Evolutionary conservation across 2,113 vertebrate genomes (phyloP).

Genomic region (Miniopterus natalensis): DNA sequence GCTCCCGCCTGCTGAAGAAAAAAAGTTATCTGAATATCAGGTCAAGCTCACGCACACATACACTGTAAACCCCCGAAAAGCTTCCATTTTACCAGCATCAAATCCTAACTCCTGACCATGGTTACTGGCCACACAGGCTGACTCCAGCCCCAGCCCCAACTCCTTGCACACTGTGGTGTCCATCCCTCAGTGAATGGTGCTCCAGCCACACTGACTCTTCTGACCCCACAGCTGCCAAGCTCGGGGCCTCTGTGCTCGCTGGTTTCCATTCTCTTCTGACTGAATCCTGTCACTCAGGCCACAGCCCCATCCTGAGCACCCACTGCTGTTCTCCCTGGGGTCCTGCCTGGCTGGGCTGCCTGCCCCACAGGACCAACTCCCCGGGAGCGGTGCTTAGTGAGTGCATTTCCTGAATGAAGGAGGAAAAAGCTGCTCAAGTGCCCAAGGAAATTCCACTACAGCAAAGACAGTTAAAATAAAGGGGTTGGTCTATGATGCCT

Average conservation of each 20-base stretch:
- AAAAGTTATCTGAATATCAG: conserved; percentile 35
- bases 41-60: too few species aligned
- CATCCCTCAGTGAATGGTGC: too few species aligned
- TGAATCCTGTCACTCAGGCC: background rate
- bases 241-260: background rate
- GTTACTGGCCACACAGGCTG: fast-evolving
- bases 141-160: background rate
- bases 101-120: background rate
- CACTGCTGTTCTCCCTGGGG: background rate
- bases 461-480: fast-evolving
- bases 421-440: background rate
- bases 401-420: background rate
- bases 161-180: fast-evolving
- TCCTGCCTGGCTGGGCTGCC: background rate
- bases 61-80: background rate
- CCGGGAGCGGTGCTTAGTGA: fast-evolving
- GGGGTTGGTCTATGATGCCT: background rate
- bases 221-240: fast-evolving
- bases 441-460: background rate
- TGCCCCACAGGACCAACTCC: background rate
- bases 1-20: conserved; percentile 91
- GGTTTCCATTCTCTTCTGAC: background rate
- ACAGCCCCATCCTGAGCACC: background rate
- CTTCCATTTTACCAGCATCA: too few species aligned
- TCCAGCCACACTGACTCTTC: background rate